Evolutionary conservation across 1,140 invertebrate genomes (phyloP).

Genomic region (Dendroctonus ponderosae): DNA sequence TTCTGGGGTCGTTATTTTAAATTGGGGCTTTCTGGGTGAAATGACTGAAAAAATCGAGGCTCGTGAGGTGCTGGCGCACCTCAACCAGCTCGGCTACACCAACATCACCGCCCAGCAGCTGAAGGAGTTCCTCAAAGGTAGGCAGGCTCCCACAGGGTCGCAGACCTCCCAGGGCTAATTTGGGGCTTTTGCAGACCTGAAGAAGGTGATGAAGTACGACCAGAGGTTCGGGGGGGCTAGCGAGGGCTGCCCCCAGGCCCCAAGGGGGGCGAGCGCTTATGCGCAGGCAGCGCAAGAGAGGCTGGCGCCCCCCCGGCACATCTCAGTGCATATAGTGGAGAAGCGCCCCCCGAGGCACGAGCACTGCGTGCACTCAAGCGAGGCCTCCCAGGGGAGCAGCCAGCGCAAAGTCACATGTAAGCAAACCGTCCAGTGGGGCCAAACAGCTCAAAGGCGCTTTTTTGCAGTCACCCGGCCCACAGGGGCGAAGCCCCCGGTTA

Average conservation of each 20-base stretch:
- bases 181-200: conserved; percentile 54
- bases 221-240: neutral
- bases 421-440: conserved; percentile 5
- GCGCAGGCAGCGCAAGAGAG: too few species aligned
- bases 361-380: conserved; percentile 32
- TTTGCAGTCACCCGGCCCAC: conserved; percentile 53
- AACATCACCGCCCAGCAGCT: conserved; percentile 55
- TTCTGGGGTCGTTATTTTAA: conserved; percentile 20
- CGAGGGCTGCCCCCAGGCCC: neutral
- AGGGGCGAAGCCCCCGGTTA: conserved; percentile 45
- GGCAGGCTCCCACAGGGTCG: neutral
- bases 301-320: conserved; percentile 7
- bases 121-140: conserved; percentile 57
- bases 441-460: conserved; percentile 7
- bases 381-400: neutral
- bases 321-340: conserved; percentile 33
- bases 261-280: conserved; percentile 2
- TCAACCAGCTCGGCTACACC: conserved; percentile 55
- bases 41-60: conserved; percentile 50
- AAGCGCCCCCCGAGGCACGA: conserved; percentile 16
- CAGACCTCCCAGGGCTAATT: neutral
- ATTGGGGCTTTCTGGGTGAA: conserved; percentile 11
- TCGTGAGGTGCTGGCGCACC: conserved; percentile 52
- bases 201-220: conserved; percentile 59
- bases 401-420: conserved; percentile 23